phyloP scores from a whole-genome alignment of 2,113 vertebrate genomes.

The Formicarius rufipectus region DNA sequence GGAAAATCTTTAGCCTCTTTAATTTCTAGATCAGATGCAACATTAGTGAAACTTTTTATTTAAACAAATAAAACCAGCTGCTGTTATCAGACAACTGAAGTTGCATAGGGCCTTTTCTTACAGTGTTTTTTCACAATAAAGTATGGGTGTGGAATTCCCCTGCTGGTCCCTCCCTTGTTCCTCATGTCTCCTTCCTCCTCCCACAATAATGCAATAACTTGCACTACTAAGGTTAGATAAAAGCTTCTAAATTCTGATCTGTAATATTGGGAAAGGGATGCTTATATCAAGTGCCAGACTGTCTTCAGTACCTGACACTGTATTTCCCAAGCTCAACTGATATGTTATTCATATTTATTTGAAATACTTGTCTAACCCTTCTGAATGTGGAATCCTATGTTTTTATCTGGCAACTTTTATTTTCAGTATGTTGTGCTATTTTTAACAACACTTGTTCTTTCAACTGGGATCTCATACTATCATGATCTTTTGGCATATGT shows the following conservation, averaged over 20 bases:
- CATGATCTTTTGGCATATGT: not conserved
- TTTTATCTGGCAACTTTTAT: not conserved
- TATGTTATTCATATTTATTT: not conserved
- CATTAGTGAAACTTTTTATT: not conserved
- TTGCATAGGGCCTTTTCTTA: not conserved
- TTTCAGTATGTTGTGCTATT: not conserved
- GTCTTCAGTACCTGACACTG: not conserved
- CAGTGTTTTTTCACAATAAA: not conserved
- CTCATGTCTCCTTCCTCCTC: not conserved
- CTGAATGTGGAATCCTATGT: not conserved
- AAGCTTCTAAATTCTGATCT: not conserved
- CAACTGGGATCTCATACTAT: not conserved
- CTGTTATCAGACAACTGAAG: not conserved
- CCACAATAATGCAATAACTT: not conserved
- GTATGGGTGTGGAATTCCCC: not conserved
- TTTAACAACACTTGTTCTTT: not conserved
- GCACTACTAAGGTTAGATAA: not conserved
- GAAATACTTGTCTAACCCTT: not conserved
- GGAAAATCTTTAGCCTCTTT: slow-evolving; percentile 1
- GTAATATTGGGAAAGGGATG: not conserved
- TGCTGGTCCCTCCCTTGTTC: not conserved
- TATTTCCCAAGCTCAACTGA: not conserved
- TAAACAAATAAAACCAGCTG: not conserved
- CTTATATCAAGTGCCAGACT: not conserved
- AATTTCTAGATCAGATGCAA: not conserved